Percentiles rank a stretch among this genome's conserved stretches.
Evolutionary conservation across 2,888 invertebrate species (phyloP).

Genomic region (Dendrolimus houi): DNA sequence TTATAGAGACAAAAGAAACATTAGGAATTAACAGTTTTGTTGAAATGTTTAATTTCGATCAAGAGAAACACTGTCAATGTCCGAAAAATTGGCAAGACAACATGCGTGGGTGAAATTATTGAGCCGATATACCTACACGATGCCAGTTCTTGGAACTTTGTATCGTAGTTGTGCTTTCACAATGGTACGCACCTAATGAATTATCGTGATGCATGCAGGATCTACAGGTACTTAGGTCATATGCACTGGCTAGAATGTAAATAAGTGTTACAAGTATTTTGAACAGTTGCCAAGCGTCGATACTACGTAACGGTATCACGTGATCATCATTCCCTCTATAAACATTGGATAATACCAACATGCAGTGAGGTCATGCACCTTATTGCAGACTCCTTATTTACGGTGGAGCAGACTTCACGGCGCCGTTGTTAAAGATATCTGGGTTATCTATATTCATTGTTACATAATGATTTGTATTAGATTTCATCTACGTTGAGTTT

Average conservation of each 20-base stretch:
- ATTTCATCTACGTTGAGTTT: slow-evolving; percentile 25
- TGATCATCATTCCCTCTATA: slow-evolving; percentile 50
- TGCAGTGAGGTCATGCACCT: slow-evolving; percentile 57
- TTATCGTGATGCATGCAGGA: slow-evolving; percentile 28
- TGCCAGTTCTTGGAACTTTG: neutral
- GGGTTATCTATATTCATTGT: slow-evolving; percentile 47
- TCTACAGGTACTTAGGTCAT: slow-evolving; percentile 47
- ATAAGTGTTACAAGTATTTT: slow-evolving; percentile 48
- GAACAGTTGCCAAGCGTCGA: slow-evolving; percentile 53
- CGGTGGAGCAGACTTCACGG: slow-evolving; percentile 45
- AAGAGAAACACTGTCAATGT: neutral
- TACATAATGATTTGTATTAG: slow-evolving; percentile 30
- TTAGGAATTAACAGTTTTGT: neutral
- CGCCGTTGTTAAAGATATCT: slow-evolving; percentile 42
- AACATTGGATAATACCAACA: slow-evolving; percentile 54
- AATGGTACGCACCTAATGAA: slow-evolving; percentile 27
- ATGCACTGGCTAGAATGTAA: slow-evolving; percentile 49
- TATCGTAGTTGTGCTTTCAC: slow-evolving; percentile 8
- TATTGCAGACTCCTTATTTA: slow-evolving; percentile 38
- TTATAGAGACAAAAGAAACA: no score
- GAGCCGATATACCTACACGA: neutral
- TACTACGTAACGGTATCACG: slow-evolving; percentile 45
- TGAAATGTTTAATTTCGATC: neutral
- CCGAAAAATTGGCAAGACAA: neutral
- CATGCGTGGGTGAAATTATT: neutral